A percentile compares a stretch with the other conserved stretches of the same genome.
phyloP scores from a whole-genome alignment of 2,113 vertebrate genomes.

The Nyctibius bracteatus region DNA sequence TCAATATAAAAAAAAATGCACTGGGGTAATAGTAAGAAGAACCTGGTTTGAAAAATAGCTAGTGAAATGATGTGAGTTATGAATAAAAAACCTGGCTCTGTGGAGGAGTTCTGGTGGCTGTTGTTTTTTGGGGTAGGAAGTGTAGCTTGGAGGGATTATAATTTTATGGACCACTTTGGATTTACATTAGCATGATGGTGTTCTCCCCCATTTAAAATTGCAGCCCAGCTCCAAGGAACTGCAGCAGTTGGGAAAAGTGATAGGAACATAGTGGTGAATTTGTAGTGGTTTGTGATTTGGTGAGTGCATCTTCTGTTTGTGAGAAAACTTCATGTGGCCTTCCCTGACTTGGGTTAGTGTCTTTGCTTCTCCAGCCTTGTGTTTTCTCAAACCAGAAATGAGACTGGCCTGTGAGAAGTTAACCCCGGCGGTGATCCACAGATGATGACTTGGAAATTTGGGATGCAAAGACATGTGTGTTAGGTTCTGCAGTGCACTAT shows the following conservation, averaged over 20 bases:
- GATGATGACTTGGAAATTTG: neutral
- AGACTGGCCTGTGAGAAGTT: neutral
- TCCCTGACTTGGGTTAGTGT: neutral
- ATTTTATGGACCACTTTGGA: neutral
- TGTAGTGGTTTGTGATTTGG: neutral
- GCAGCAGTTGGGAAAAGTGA: neutral
- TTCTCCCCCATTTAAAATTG: neutral
- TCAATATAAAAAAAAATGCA: neutral
- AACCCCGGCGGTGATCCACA: neutral
- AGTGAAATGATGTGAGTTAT: neutral
- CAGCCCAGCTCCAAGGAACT: neutral
- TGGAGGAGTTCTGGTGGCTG: neutral
- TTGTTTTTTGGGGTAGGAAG: neutral
- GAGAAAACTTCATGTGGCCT: neutral
- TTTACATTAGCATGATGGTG: accelerated
- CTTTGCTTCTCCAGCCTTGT: neutral
- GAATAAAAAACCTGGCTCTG: neutral
- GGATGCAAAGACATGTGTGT: neutral
- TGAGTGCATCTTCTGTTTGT: neutral
- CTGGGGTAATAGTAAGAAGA: neutral
- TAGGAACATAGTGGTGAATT: neutral
- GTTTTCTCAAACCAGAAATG: neutral
- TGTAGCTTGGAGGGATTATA: neutral
- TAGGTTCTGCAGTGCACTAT: neutral
- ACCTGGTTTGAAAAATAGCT: neutral